Evolutionary conservation across 2,888 invertebrate genomes (phyloP).

Genomic region (Zaprionus bogoriensis): DNA sequence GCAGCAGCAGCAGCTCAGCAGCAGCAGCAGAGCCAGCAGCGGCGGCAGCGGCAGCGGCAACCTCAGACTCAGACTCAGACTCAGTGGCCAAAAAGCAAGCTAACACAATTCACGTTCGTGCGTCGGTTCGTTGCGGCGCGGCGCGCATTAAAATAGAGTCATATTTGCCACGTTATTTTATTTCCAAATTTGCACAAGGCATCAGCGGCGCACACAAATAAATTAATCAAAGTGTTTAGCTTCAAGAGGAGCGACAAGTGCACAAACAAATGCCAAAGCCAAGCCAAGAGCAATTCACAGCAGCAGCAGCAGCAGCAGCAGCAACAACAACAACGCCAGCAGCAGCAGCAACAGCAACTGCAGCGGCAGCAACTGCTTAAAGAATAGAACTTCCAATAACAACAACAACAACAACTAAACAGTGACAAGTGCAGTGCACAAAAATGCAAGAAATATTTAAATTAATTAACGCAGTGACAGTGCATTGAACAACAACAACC

Average conservation of each 20-base stretch:
- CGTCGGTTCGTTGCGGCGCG: constrained; percentile 77
- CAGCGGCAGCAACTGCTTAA: constrained; percentile 19
- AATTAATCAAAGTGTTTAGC: constrained; percentile 67
- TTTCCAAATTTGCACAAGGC: constrained; percentile 65
- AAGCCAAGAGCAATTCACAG: constrained; percentile 26
- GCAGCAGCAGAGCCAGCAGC: constrained; percentile 9
- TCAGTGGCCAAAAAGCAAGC: constrained; percentile 73
- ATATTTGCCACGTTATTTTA: constrained; percentile 74
- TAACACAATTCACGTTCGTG: constrained; percentile 71
- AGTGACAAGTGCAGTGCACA: constrained; percentile 58
- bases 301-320: constrained; percentile 15
- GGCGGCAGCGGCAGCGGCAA: constrained; percentile 22
- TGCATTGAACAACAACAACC: constrained; percentile 55
- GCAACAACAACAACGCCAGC: constrained; percentile 11
- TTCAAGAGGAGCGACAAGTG: constrained; percentile 61
- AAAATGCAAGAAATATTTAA: constrained; percentile 62
- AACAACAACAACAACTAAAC: constrained; percentile 37
- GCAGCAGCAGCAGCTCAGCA: constrained; percentile 13
- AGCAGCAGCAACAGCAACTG: constrained; percentile 29
- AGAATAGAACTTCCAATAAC: constrained; percentile 14
- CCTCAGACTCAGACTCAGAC: constrained; percentile 59
- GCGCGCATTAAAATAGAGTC: constrained; percentile 63
- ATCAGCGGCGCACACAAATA: constrained; percentile 64
- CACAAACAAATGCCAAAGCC: constrained; percentile 65
- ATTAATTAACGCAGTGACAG: constrained; percentile 61